Evolutionary conservation across 2,113 vertebrate species (phyloP), one percentile per base, ranked within the genome.

Genomic region (Gavialis gangeticus): DNA sequence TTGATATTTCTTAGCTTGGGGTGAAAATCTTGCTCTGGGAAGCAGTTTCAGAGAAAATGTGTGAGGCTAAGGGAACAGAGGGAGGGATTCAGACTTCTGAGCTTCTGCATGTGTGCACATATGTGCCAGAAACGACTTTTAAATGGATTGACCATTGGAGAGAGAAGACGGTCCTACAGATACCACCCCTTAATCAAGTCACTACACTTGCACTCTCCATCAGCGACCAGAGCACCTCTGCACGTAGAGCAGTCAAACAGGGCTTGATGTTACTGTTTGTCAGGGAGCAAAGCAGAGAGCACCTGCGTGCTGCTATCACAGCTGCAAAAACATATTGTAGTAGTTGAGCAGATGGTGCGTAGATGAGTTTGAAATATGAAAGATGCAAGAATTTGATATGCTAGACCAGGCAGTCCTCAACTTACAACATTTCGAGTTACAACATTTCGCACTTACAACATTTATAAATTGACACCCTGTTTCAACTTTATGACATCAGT

Each of bases 121-220:
- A 0, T 91, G 85, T 89, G 2, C 58, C 30, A 63, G 18, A 76
- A 82, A 84, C 78, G 58, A 87, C 69, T 79, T 88, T 88, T 95
- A 96, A 95, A 85, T 95, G 87, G 46, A 80, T 94, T 89, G 75
- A 93, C 92, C 92, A 91, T 69, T 85, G 94, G 94, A 92, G 91
- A 97, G 89, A 93, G 78, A 86, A 90, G 59, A 30, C 59, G 78
- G 16, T 4, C 86, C 60, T 57, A 0, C 21, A 8, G 3, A 7
- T 54, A 19, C 46, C 75, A 10, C 62, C 4, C 85, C 60, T 75
- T 14, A 79, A 17, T 85, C 75, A 11, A 1, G 34, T 58, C 5
- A 46, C 14, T 85, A 30, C 60, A 59, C 78, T 69, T 73, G 19
- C 22, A 0, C 3, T 30, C 69, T 71, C 37, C 14, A 21, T 8